Base-by-base conservation (phyloP, 2,888 invertebrate genomes). In the Corythucha ciliata region DNA sequence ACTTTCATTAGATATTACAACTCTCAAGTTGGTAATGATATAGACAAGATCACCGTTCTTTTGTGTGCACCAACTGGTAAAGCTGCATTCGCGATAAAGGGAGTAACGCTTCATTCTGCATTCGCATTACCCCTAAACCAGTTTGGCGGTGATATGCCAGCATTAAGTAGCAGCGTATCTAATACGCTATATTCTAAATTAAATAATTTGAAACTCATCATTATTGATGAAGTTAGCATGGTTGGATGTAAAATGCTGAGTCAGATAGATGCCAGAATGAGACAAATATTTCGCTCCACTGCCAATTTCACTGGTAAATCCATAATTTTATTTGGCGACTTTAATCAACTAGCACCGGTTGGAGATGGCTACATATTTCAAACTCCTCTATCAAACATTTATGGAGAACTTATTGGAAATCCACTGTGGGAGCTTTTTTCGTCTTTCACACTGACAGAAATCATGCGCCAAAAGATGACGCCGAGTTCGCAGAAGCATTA, bases 381-480 rank as follows among this genome's bases (percentile, higher is more conserved):
- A 21, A 21, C 33, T 18, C 27, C 24, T n/a, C 24, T 37, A 12
- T 16, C 12, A 25, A 48, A 24, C 16, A 14, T 29, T 18, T 37
- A 25, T 7, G 8, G 16, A 10, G 16, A 20, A n/a, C n/a, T 48
- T 1, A 26, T 16, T 25, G 40, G 20, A 12, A 50, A 52, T 37
- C 42, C 51, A 18, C 44, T 55, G 26, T 60, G 57, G 58, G 39
- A 48, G 4, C 18, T 26, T 22, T 59, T 59, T 29, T 10, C 40
- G 5, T 45, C 50, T 39, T 59, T 42, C 33, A 47, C 48, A 25
- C 36, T 60, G 21, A 56, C 56, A 27, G 47, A 59, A 53, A 58
- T 58, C n/a, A 59, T 59, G 58, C 27, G 59, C 10, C 60, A 59
- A 42, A 49, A 54, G 49, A n/a, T n/a, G n/a, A n/a, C n/a, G n/a